Evolutionary conservation across 1,140 invertebrate species (phyloP), one percentile per base, ranked within the genome.

Genomic region (Papilio helenus): DNA sequence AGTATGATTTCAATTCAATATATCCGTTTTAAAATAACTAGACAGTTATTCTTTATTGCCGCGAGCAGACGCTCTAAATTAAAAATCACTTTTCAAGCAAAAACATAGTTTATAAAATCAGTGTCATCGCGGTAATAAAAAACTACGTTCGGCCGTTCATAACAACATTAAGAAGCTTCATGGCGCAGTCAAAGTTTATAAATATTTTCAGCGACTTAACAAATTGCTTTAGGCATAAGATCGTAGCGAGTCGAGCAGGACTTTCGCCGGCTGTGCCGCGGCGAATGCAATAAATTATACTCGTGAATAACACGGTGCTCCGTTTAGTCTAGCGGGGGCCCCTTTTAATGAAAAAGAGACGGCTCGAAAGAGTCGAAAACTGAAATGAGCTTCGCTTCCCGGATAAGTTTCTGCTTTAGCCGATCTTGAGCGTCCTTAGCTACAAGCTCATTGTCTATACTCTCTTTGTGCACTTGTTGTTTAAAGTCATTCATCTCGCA

Each of bases 201-300:
- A 78, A 78, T 46, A 61, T 68, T 74, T 72, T 71, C 74, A 73
- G 72, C 42, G 72, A 39, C 73, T 80, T 78, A 78, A 73, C 80
- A 83, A 83, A 81, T 76, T 76, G 29, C 77, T 68, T 82, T 82
- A 80, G 71, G 79, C 73, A 29, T 68, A 81, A 80, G 55, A 82
- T 49, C 72, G 61, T 58, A 44, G 44, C 49, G 81, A 83, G 65
- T 82, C 79, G 82, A 79, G 49, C 81, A 79, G 76, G 81, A 82
- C 81, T 80, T 82, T 83, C 80, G 81, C 81, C 78, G 71, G 76
- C 81, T 84, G 82, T 82, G 82, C 20, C 20, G 78, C 76, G 80
- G 80, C 74, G 83, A 86, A 85, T 82, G 86, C 79, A 85, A 88
- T 88, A 88, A 88, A 86, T 88, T 88, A 88, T 85, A 85, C 82